Evolutionary conservation across 2,888 invertebrate species (phyloP), one percentile per base, ranked within the genome.

Genomic region (Panzeria rudis): DNA sequence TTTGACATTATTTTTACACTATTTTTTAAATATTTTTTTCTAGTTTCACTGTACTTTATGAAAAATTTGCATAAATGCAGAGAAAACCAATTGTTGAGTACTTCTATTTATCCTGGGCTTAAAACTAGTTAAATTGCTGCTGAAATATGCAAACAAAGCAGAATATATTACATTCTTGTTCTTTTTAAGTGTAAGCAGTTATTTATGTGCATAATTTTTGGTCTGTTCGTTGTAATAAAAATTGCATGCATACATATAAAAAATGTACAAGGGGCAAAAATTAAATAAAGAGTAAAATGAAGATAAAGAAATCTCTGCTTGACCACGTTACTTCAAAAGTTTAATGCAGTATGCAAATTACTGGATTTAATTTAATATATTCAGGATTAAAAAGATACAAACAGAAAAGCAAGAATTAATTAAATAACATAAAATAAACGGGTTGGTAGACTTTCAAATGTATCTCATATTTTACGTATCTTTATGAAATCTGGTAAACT

Each of bases 281-380:
- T 5, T 23, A 41, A 23, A 38, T 29, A 47, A 41, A 8, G 7
- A 35, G 8, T 13, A 52, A 47, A 72, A 72, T 47, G 50, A 38
- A 71, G 9, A 41, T 11, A 41, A 72, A 83, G n/a, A n/a, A n/a
- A 41, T 59, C 41, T 59, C 41, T n/a, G 32, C 66, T 68, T 68
- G 56, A 77, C 76, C 72, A 61, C 77, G 66, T 66, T 50, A 59
- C 66, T 72, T 71, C 64, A 61, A 32, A 59, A 25, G n/a, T 62
- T 81, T 68, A 69, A 61, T 69, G 56, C 64, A 52, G 61, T 66
- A 50, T 59, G 35, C 66, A 76, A 62, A 71, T 64, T 72, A 71
- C 41, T 38, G 47, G 76, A 77, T 77, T 77, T 68, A 47, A 47
- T 66, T 47, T 76, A 56, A 76, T 76, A 56, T 56, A 56, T 66